Percentiles rank a stretch among this genome's conserved stretches.
Evolutionary conservation across 2,888 invertebrate genomes (phyloP).

Genomic region (Erynnis tages): DNA sequence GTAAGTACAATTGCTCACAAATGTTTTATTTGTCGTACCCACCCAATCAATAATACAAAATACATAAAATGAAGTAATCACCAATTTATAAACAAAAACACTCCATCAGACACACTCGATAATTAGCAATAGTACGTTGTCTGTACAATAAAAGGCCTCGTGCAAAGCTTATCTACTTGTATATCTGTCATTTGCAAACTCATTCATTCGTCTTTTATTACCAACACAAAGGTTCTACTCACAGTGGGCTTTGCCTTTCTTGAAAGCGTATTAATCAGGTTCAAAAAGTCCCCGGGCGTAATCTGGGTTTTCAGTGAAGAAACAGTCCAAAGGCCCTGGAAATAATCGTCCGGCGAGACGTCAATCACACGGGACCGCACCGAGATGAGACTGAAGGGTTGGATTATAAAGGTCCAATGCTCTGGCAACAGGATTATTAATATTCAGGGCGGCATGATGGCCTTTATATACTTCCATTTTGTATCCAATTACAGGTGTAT

Average conservation of each 20-base stretch:
- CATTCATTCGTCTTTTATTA: slow-evolving; percentile 3
- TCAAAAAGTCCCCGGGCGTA: slow-evolving; percentile 17
- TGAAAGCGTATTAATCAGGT: slow-evolving; percentile 14
- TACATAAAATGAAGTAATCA: too few species aligned
- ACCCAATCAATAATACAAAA: too few species aligned
- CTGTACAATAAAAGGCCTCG: slow-evolving; percentile 36
- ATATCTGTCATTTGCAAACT: background rate
- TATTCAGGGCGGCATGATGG: slow-evolving; percentile 62
- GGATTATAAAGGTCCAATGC: slow-evolving; percentile 77
- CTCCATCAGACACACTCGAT: slow-evolving; percentile 43
- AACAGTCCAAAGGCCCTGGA: slow-evolving; percentile 44
- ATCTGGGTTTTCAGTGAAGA: slow-evolving; percentile 18
- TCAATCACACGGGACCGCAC: slow-evolving; percentile 70
- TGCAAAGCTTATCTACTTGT: background rate
- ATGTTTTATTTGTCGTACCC: too few species aligned
- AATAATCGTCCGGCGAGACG: slow-evolving; percentile 63
- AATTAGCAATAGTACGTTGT: slow-evolving; percentile 29
- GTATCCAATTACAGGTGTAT: slow-evolving; percentile 55
- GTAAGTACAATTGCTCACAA: too few species aligned
- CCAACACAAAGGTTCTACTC: slow-evolving; percentile 5
- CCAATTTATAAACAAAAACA: too few species aligned
- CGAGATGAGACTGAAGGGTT: slow-evolving; percentile 70
- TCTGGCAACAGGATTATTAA: slow-evolving; percentile 66
- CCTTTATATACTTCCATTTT: slow-evolving; percentile 65
- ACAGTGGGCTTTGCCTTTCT: slow-evolving; percentile 5